Evolutionary conservation across 1,140 invertebrate genomes (phyloP).

Genomic region (Eurosta solidaginis): DNA sequence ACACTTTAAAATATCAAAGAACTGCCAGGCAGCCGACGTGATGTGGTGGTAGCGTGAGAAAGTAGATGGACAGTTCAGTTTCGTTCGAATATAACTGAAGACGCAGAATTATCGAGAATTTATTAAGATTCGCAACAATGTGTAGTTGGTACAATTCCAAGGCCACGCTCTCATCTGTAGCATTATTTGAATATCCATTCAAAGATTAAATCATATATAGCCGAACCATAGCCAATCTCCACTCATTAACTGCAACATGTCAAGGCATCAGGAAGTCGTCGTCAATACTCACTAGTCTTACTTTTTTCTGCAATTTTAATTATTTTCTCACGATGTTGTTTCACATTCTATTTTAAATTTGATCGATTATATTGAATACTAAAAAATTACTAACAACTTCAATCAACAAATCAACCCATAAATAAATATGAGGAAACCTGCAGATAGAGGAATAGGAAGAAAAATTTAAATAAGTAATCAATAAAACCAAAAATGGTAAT

Average conservation of each 20-base stretch:
- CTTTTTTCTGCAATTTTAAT: not conserved
- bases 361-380: constrained; percentile 2
- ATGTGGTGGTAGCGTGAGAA: too few species aligned
- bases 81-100: too few species aligned
- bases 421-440: not conserved
- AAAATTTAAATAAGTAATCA: not conserved
- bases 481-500: constrained; percentile 11
- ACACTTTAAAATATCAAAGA: too few species aligned
- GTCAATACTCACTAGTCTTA: not conserved
- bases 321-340: not conserved
- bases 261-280: not conserved
- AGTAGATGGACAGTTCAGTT: too few species aligned
- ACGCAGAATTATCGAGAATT: too few species aligned
- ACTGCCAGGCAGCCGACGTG: too few species aligned
- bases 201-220: not conserved
- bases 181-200: too few species aligned
- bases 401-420: not conserved
- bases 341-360: not conserved
- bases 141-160: too few species aligned
- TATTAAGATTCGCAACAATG: too few species aligned
- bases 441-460: not conserved
- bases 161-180: too few species aligned
- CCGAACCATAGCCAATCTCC: too few species aligned
- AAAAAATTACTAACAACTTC: not conserved
- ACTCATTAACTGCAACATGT: not conserved